Evolutionary conservation across 2,797 vertebrate species (phyloP).

Genomic region (Anguilla anguilla): DNA sequence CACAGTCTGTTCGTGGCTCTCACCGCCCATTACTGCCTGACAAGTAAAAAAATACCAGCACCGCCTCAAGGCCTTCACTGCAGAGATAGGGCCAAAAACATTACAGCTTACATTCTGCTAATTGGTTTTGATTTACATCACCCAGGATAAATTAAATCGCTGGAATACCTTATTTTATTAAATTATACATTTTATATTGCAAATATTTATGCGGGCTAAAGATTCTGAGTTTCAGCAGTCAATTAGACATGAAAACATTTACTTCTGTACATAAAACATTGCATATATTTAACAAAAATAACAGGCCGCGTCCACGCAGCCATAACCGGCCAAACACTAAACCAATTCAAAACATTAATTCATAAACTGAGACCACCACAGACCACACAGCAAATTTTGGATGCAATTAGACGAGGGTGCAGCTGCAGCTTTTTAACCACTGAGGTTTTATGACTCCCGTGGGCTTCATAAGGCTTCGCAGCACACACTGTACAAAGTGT

Average conservation of each 20-base stretch:
- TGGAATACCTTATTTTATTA: background rate
- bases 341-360: background rate
- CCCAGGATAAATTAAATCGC: background rate
- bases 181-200: background rate
- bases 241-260: background rate
- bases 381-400: background rate
- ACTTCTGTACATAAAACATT: background rate
- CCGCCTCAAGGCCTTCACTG: constrained; percentile 11
- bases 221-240: background rate
- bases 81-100: background rate
- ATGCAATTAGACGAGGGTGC: background rate
- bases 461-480: background rate
- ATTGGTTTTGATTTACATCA: background rate
- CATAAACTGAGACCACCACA: background rate
- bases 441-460: background rate
- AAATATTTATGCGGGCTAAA: background rate
- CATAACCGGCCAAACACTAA: background rate
- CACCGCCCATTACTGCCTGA: constrained; percentile 9
- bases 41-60: constrained; percentile 2
- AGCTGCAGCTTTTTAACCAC: background rate
- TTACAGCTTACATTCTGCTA: background rate
- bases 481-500: background rate
- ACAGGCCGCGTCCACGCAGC: background rate
- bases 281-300: background rate
- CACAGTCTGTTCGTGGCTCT: constrained; percentile 4